phyloP scores from a whole-genome alignment of 2,113 vertebrate species.

The Etheostoma cragini region DNA sequence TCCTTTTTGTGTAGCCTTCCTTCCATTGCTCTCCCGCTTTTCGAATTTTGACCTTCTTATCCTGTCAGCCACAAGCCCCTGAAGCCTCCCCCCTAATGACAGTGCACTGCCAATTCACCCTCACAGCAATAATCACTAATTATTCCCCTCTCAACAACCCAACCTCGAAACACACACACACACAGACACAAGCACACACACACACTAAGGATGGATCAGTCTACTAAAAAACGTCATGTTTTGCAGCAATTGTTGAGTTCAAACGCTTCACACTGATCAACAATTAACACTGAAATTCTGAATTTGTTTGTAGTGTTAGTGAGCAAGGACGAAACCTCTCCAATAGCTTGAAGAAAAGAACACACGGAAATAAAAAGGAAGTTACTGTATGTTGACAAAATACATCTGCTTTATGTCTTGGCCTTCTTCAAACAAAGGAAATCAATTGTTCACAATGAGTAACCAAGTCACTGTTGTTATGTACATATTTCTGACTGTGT shows the following conservation, averaged over 20 bases:
- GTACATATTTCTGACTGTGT: slow-evolving; percentile 33
- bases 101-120: slow-evolving; percentile 61
- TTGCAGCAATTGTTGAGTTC: slow-evolving; percentile 11
- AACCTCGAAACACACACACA: background rate
- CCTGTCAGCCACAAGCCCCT: slow-evolving; percentile 54
- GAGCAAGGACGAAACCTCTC: background rate
- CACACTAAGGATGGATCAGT: slow-evolving; percentile 32
- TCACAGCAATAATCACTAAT: slow-evolving; percentile 73
- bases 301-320: background rate
- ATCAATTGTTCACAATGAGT: slow-evolving; percentile 20
- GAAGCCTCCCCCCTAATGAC: slow-evolving; percentile 59
- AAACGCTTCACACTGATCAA: background rate
- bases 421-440: slow-evolving; percentile 27
- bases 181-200: too few species aligned
- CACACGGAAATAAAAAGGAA: background rate
- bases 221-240: slow-evolving; percentile 18
- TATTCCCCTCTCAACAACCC: slow-evolving; percentile 55
- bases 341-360: background rate
- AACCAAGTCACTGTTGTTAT: slow-evolving; percentile 25
- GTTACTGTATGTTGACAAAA: background rate
- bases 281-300: background rate
- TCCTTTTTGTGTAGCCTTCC: slow-evolving; percentile 34
- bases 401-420: background rate
- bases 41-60: slow-evolving; percentile 65
- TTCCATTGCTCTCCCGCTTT: slow-evolving; percentile 34